phyloP scores from a whole-genome alignment of 2,797 vertebrate species.

The Onychomys leucogaster region DNA sequence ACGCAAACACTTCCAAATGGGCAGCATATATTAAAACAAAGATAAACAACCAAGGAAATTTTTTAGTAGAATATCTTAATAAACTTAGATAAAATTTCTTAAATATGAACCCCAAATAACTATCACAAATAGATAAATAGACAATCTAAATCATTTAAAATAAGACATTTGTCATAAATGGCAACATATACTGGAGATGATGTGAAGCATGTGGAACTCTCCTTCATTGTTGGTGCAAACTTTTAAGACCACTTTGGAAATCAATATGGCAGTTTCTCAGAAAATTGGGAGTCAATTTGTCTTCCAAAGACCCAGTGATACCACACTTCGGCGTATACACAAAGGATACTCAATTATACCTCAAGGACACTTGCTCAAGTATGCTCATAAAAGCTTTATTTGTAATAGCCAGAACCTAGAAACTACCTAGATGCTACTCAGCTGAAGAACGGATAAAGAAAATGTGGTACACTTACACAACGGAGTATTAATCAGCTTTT shows the following conservation, averaged over 20 bases:
- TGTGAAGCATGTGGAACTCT: background rate
- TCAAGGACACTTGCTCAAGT: background rate
- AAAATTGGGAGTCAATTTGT: background rate
- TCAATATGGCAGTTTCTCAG: background rate
- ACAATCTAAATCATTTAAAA: background rate
- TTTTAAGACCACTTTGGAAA: background rate
- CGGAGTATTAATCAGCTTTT: background rate
- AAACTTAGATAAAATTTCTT: background rate
- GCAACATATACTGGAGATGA: background rate
- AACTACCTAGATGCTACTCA: background rate
- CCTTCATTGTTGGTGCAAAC: background rate
- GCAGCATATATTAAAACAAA: background rate
- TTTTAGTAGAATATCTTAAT: background rate
- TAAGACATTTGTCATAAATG: background rate
- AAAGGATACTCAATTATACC: background rate
- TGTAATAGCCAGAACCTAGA: background rate
- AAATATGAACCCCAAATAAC: background rate
- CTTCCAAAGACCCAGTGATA: background rate
- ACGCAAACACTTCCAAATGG: background rate
- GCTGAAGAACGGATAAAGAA: background rate
- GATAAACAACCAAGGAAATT: background rate
- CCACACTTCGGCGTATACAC: background rate
- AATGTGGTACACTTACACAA: background rate
- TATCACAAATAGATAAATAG: background rate
- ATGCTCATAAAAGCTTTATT: background rate